Base-by-base conservation (phyloP, 2,888 invertebrate genomes). In the Galerucella pusilla region DNA sequence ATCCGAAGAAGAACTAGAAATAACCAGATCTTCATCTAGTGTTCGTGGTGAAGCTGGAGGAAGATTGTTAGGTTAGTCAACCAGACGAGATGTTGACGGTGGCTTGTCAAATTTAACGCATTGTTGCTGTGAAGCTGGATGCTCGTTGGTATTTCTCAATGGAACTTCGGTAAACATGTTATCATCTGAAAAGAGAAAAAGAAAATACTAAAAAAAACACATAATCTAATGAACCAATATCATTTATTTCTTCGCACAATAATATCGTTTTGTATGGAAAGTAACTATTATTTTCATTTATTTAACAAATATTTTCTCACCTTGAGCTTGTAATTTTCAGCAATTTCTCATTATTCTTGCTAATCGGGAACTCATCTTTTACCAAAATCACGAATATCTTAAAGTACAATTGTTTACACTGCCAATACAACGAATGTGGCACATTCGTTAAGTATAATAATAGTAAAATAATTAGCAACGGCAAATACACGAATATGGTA, bases 1-100 rank as follows among this genome's bases (percentile, higher is more conserved):
- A 46, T 71, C 63, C 63, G 71, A 71, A 71, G 71, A 63, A 49
- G 71, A 61, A 61, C 63, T 52, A 70, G 70, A 70, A 70, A 70
- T 46, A 61, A 42, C 45, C 70, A 61, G 45, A 70, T 61, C 61
- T 70, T 71, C 71, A 63, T 71, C 71, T 45, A 71, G 64, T 63
- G 71, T 68, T 25, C 68, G 42, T 68, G 57, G 57, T 54, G 57
- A 68, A 25, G 68, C 68, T 68, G 35, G 68, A 35, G 35, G 57
- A 9, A 68, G 57, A 57, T 68, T 42, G 25, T 57, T 12, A 68
- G 57, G 54, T 57, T 57, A 28, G 57, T 57, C 68, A 68, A 68
- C 57, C 68, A 68, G 68, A 14, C 57, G n/a, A 68, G 57, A 68
- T 57, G 68, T 68, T 68, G 68, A 68, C 57, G 35, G 68, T 35